Conservation (phyloP, 2,888 invertebrate genomes). For the Falcaria lacertinaria region DNA sequence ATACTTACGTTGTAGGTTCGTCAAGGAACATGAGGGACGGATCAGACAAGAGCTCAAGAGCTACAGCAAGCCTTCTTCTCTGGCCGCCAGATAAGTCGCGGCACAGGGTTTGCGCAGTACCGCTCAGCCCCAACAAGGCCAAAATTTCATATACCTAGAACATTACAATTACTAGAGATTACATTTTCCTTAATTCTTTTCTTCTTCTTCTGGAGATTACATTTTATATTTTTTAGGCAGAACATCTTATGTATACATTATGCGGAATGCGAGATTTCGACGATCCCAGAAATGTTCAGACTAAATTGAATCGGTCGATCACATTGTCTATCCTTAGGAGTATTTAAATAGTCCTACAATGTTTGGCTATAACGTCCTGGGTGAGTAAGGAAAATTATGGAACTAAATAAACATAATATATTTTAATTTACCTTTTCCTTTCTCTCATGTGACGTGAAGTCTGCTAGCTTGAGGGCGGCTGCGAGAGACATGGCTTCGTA, state of each 20-base stretch:
- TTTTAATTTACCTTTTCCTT: constrained; percentile 81
- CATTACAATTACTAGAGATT: neutral
- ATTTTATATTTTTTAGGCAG: too few relatives aligned
- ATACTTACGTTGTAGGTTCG: constrained; percentile 89
- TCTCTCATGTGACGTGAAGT: constrained; percentile 83
- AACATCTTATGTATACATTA: too few relatives aligned
- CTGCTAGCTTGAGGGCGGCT: constrained; percentile 89
- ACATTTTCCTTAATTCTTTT: too few relatives aligned
- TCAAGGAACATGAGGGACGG: constrained; percentile 93
- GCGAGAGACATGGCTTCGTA: constrained; percentile 91
- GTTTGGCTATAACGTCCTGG: too few relatives aligned
- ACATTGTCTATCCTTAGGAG: too few relatives aligned
- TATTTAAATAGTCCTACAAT: too few relatives aligned
- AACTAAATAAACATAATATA: too few relatives aligned
- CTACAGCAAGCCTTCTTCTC: constrained; percentile 89
- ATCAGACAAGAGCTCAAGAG: constrained; percentile 90
- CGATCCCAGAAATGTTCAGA: too few relatives aligned
- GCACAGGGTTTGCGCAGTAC: constrained; percentile 84
- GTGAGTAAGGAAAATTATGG: too few relatives aligned
- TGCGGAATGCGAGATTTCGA: too few relatives aligned
- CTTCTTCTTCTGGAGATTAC: too few relatives aligned
- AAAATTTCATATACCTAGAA: constrained; percentile 86
- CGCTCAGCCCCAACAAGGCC: constrained; percentile 84
- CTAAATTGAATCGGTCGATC: too few relatives aligned
- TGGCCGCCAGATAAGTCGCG: constrained; percentile 91